Base-by-base conservation (phyloP, 2,888 invertebrate species). In the Rotaria socialis region DNA sequence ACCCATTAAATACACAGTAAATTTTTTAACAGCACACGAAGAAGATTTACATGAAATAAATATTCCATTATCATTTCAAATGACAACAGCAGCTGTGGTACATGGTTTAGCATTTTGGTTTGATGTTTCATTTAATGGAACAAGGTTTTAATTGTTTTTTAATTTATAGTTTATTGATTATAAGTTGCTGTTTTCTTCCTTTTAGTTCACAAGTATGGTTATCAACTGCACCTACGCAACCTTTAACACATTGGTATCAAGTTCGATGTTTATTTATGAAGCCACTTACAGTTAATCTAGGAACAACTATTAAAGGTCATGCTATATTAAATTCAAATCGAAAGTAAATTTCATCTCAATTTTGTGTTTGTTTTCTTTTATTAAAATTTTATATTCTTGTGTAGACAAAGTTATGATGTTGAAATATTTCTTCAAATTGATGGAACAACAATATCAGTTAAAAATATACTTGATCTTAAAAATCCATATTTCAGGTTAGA, bases 41-140 rank as follows among this genome's bases (percentile, higher is more conserved):
- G 94, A 94, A 89, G 97, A 97, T 91, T 93, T 99, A 89, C 96
- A 98, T 92, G 94, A 94, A 89, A 97, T 99, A 91, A 95, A 96
- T 91, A 95, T 99, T 89, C 97, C 97, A 84, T 93, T 98, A 88
- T 94, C 95, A 91, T 98, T 97, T 92, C 95, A 95, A 89, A 93
- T 97, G 89, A 93, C 95, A 89, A 95, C 96, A 91, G 95, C 96
- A 0, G 97, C 96, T 50, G 95, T 96, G 85, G 95, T 97, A 88
- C 98, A 99, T 90, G 98, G 98, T 2, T 92, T 99, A 88, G 98
- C 98, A 35, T 98, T 99, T 92, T 99, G 99, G 98, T 99, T 99
- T 91, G 97, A 99, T 92, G 97, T 98, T 47, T 94, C 97, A 88
- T 98, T 99, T 92, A 94, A 95, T 87, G 97, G 98, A 60, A 89